Conservation (phyloP, 2,113 vertebrate species). For the Candoia aspera region DNA sequence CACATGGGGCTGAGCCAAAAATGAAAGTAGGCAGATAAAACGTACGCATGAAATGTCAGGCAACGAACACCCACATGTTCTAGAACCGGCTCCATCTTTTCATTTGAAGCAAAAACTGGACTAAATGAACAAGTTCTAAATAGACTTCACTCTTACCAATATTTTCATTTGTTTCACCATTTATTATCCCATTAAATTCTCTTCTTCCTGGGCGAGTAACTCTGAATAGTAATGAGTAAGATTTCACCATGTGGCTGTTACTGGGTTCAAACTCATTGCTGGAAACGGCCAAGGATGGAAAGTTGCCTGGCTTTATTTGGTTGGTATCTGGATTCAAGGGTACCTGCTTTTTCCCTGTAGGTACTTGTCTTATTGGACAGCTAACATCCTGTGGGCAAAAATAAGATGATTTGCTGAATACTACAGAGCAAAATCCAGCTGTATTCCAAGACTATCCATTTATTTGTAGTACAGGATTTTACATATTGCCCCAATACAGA, state of each 20-base stretch:
- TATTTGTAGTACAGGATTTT: not conserved
- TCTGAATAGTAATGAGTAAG: conserved; percentile 97
- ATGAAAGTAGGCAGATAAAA: not conserved
- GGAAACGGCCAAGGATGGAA: conserved; percentile 94
- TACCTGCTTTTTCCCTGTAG: conserved; percentile 99
- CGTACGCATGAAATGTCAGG: not conserved
- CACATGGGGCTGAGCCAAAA: not conserved
- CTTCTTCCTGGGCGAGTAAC: conserved; percentile 91
- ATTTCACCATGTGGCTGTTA: conserved; percentile 99
- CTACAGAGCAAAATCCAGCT: not conserved
- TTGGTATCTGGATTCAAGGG: conserved; percentile 98
- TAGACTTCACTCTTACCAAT: conserved; percentile 79
- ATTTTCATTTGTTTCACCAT: conserved; percentile 95
- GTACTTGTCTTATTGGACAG: conserved; percentile 98
- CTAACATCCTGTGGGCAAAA: conserved; percentile 90
- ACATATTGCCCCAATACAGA: not conserved
- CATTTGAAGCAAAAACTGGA: not conserved
- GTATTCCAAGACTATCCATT: not conserved
- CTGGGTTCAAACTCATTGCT: conserved; percentile 99
- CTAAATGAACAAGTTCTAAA: not conserved
- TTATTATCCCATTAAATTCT: conserved; percentile 87
- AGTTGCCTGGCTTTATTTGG: conserved; percentile 93
- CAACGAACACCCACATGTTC: not conserved
- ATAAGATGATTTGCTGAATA: conserved; percentile 26
- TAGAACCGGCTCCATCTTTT: not conserved